Conservation (phyloP, 2,888 invertebrate species). For the Drosophila sordidula region DNA sequence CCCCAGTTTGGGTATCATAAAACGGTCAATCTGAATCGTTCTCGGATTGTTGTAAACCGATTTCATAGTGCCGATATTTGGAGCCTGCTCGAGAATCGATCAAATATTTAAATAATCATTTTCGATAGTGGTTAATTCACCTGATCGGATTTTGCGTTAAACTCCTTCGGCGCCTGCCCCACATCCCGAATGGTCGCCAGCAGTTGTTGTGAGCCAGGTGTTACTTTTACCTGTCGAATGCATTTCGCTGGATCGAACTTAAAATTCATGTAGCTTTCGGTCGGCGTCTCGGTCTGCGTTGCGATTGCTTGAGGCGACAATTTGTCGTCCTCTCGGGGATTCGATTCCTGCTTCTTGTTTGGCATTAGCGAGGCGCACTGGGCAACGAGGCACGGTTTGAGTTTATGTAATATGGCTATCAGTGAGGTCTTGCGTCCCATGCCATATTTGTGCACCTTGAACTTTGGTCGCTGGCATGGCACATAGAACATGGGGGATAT, state of each 20-base stretch:
- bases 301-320: neutral
- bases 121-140: constrained; percentile 4
- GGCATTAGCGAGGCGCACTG: neutral
- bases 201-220: neutral
- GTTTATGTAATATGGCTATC: constrained; percentile 9
- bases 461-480: constrained; percentile 14
- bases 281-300: neutral
- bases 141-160: neutral
- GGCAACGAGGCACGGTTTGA: constrained; percentile 17
- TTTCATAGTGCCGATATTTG: too few relatives aligned
- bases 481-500: neutral
- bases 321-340: rapidly evolving
- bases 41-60: too few relatives aligned
- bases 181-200: neutral
- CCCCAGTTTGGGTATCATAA: neutral
- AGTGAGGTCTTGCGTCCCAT: constrained; percentile 16
- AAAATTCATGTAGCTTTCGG: neutral
- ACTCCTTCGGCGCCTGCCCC: neutral
- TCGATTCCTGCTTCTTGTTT: neutral
- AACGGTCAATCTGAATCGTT: neutral
- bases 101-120: neutral
- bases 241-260: neutral
- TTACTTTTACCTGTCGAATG: neutral
- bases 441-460: constrained; percentile 17
- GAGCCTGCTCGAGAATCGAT: neutral